Percentiles rank a stretch among this genome's conserved stretches.
These are phyloP conservation scores for Lagria hirta DNA, from an alignment of 2,888 invertebrate genomes.

Conservation along the genomic window DNA sequence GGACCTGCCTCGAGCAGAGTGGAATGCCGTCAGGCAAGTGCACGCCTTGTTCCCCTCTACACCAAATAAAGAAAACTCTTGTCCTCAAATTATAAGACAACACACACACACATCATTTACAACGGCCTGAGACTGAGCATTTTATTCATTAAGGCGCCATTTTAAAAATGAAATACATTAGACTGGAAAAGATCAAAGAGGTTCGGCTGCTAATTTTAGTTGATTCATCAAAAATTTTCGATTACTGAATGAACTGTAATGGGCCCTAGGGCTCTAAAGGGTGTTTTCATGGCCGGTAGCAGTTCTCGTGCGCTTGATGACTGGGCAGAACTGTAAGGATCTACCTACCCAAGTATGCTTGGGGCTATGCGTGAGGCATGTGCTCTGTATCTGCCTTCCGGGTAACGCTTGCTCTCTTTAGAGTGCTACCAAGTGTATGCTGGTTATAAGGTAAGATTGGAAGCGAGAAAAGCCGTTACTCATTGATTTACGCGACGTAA, in stretches of 20 bases:
- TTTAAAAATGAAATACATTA: too few species aligned
- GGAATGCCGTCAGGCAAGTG: conserved; percentile 57
- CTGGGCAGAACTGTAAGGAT: conserved; percentile 40
- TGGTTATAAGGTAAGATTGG: too few species aligned
- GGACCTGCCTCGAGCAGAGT: conserved; percentile 47
- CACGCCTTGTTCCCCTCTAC: conserved; percentile 45
- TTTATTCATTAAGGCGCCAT: too few species aligned
- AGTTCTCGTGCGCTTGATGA: conserved; percentile 39
- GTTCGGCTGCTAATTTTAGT: too few species aligned
- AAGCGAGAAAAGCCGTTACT: conserved; percentile 16
- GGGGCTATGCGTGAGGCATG: conserved; percentile 44
- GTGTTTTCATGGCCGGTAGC: conserved; percentile 40
- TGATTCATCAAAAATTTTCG: too few species aligned
- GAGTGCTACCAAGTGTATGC: conserved; percentile 21
- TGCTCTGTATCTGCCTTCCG: conserved; percentile 42
- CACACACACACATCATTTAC: too few species aligned
- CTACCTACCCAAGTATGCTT: conserved; percentile 34
- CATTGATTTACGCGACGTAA: too few species aligned
- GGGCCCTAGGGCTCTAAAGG: conserved; percentile 33
- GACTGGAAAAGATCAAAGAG: too few species aligned
- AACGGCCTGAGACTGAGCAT: too few species aligned
- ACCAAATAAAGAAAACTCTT: conserved; percentile 9
- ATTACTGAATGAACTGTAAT: too few species aligned
- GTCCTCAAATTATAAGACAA: too few species aligned
- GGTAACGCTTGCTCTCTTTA: conserved; percentile 34